Evolutionary conservation across 2,113 vertebrate genomes (phyloP).

Genomic region (Heliornis fulica): DNA sequence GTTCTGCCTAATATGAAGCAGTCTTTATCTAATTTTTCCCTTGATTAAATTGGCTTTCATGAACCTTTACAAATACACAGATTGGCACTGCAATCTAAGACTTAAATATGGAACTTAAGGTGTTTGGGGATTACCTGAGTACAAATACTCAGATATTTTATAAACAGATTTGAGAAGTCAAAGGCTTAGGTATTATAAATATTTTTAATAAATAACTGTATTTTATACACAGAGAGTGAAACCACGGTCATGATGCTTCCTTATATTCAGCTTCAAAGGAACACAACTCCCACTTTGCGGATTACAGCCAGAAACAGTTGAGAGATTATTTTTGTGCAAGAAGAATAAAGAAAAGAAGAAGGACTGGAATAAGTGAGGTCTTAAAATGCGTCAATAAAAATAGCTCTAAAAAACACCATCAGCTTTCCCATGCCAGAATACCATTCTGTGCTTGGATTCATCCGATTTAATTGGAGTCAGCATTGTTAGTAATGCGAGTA

Average conservation of each 20-base stretch:
- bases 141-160: background rate
- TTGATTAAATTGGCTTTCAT: background rate
- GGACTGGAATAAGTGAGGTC: background rate
- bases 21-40: background rate
- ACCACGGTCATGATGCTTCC: background rate
- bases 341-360: background rate
- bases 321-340: background rate
- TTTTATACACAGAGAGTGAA: background rate
- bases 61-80: background rate
- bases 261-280: background rate
- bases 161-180: slow-evolving; percentile 1
- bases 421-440: slow-evolving; percentile 13
- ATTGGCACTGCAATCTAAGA: background rate
- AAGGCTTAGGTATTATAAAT: background rate
- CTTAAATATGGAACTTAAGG: background rate
- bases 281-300: background rate
- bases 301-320: background rate
- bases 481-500: background rate
- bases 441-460: background rate
- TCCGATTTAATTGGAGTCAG: slow-evolving; percentile 7
- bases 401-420: background rate
- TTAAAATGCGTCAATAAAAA: slow-evolving; percentile 13
- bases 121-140: background rate
- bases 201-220: background rate
- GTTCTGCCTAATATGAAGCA: background rate